Evolutionary conservation across 2,797 vertebrate genomes (phyloP), one percentile per base, ranked within the genome.

Genomic region (Erpetoichthys calabaricus): DNA sequence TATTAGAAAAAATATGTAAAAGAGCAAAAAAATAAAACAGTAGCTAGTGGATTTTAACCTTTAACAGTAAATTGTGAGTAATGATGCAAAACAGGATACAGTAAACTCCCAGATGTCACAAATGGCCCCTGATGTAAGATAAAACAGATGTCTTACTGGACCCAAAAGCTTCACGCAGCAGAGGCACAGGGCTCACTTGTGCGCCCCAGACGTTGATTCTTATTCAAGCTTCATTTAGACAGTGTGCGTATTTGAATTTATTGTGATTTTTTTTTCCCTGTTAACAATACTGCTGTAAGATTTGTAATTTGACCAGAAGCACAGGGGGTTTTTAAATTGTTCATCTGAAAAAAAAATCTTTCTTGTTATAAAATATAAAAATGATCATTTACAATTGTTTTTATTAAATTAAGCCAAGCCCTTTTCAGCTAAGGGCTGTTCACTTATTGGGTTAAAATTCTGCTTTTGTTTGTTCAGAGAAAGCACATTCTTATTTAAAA

Each of bases 61-160:
- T 88, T 88, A 86, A 83, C 83, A 85, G 86, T 88, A 88, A 88
- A 86, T 88, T 86, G 86, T 85, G 86, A 85, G 84, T 86, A 86
- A 88, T 88, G 86, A 86, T 85, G 84, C 86, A 85, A 85, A 81
- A 83, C 83, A 85, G 84, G 84, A 86, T 86, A 88, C 86, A 82
- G 84, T 86, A 85, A 85, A 85, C 82, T 86, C 84, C 84, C 86
- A 88, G 86, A 88, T 88, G 83, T 85, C 84, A 86, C 80, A 84
- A 78, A 80, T 82, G 82, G 81, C 80, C 81, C 25, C 83, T 81
- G 83, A 85, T 83, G 83, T 80, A 86, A 85, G 86, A 88, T 85
- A 80, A 82, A 83, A 82, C 86, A 88, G 84, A 86, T 88, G 86
- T 86, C 86, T 84, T 81, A 79, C 80, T 81, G 77, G 73, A 77